These are phyloP conservation scores for Acyrthosiphon pisum DNA, from an alignment of 1,140 invertebrate genomes.

Conservation along the genomic window DNA sequence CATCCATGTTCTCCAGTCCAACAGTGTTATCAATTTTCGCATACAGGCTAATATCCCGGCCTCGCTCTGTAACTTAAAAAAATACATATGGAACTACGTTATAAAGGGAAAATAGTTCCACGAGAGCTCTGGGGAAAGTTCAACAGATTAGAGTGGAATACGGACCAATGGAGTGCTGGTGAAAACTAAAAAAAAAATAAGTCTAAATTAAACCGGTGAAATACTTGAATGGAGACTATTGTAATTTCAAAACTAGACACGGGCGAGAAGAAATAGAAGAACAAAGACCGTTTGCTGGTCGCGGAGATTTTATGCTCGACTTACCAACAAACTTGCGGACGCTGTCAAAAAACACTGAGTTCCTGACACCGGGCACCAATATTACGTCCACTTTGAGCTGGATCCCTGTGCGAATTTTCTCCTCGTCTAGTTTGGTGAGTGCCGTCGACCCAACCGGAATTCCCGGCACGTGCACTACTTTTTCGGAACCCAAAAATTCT, in stretches of 20 bases:
- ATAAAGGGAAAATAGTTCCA: neutral
- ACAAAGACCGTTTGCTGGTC: neutral
- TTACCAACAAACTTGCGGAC: slow-evolving; percentile 10
- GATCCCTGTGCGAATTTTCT: slow-evolving; percentile 12
- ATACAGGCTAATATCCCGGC: slow-evolving; percentile 1
- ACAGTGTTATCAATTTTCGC: slow-evolving; percentile 34
- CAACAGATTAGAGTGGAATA: neutral
- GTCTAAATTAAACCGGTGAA: neutral
- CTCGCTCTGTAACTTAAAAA: neutral
- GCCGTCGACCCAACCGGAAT: neutral
- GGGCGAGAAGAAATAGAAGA: neutral
- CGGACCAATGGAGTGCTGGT: neutral
- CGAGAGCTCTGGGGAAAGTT: neutral
- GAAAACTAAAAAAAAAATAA: neutral
- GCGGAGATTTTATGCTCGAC: neutral
- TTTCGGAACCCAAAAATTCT: slow-evolving; percentile 12
- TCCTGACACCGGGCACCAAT: slow-evolving; percentile 7
- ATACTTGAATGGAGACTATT: neutral
- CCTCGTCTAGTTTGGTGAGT: slow-evolving; percentile 12
- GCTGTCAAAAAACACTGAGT: neutral
- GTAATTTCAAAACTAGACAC: neutral
- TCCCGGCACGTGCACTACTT: neutral
- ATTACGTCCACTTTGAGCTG: slow-evolving; percentile 33
- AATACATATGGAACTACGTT: neutral
- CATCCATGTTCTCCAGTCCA: slow-evolving; percentile 21